These are phyloP conservation scores for Uria aalge DNA, from an alignment of 2,113 vertebrate species.

Conservation along the genomic window DNA sequence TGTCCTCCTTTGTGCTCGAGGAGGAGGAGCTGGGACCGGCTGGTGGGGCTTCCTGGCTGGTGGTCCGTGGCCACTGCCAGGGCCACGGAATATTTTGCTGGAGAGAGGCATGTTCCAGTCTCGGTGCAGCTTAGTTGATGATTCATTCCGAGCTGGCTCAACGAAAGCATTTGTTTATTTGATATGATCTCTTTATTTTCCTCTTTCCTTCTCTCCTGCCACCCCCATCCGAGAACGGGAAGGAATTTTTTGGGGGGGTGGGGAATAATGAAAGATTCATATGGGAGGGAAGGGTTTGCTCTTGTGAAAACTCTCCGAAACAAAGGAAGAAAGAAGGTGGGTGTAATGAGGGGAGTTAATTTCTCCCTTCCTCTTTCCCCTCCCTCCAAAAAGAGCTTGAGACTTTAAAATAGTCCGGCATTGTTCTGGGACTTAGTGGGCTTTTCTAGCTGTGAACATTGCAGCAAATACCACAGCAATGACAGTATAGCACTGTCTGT, in stretches of 20 bases:
- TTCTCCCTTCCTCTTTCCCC: conserved; percentile 48
- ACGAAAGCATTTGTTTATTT: conserved; percentile 27
- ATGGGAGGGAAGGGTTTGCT: not conserved
- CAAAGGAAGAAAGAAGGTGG: conserved; percentile 54
- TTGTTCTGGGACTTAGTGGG: conserved; percentile 67
- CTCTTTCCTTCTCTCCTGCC: conserved; percentile 16
- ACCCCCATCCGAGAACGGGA: not conserved
- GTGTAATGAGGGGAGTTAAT: conserved; percentile 37
- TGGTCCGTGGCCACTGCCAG: not conserved
- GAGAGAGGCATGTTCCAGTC: not conserved
- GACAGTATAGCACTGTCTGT: conserved; percentile 64
- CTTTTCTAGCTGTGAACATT: conserved; percentile 65
- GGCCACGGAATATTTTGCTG: not conserved
- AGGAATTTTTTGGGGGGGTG: not conserved
- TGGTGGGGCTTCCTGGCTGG: not conserved
- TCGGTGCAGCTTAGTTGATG: not conserved
- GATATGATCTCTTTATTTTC: conserved; percentile 46
- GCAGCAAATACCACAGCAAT: conserved; percentile 70
- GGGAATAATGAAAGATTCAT: conserved; percentile 34
- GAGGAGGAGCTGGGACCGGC: not conserved
- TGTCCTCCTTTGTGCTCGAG: not conserved
- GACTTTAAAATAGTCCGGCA: conserved; percentile 67
- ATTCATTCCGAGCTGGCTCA: conserved; percentile 9
- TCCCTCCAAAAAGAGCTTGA: conserved; percentile 40
- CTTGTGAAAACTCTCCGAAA: conserved; percentile 38